These are phyloP conservation scores for Liolophura sinensis DNA, from an alignment of 1,140 invertebrate genomes.

Conservation along the genomic window DNA sequence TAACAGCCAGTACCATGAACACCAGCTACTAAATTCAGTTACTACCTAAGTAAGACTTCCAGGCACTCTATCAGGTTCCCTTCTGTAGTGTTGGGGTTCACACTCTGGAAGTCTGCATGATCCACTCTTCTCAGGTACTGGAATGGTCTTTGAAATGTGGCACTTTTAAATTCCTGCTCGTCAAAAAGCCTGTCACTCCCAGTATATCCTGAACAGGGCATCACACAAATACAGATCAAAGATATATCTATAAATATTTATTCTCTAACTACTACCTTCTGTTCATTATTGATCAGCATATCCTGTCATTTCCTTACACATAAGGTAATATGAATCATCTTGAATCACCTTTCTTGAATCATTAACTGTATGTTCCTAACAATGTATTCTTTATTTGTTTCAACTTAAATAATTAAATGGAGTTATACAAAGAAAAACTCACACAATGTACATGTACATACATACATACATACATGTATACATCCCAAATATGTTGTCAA, in stretches of 20 bases:
- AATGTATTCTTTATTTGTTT: no score
- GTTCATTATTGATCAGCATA: no score
- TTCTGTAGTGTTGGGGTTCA: neutral
- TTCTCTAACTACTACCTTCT: neutral
- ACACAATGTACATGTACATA: no score
- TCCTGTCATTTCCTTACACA: no score
- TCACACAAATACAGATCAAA: neutral
- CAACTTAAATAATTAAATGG: no score
- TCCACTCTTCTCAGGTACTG: slow-evolving; percentile 33
- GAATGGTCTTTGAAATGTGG: slow-evolving; percentile 43
- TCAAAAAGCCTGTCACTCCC: slow-evolving; percentile 44
- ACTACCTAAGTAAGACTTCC: slow-evolving; percentile 21
- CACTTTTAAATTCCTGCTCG: slow-evolving; percentile 37
- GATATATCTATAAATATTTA: neutral
- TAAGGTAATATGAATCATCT: no score
- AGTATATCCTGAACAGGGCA: slow-evolving; percentile 16
- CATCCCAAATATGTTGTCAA: no score
- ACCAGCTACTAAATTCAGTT: neutral
- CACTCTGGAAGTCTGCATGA: slow-evolving; percentile 1
- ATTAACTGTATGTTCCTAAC: no score
- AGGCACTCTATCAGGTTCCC: slow-evolving; percentile 20
- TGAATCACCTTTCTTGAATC: no score
- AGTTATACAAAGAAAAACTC: no score
- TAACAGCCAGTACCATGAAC: neutral
- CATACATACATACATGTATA: no score